Evolutionary conservation across 2,113 vertebrate genomes (phyloP), one percentile per base, ranked within the genome.

Genomic region (Salminus brasiliensis): DNA sequence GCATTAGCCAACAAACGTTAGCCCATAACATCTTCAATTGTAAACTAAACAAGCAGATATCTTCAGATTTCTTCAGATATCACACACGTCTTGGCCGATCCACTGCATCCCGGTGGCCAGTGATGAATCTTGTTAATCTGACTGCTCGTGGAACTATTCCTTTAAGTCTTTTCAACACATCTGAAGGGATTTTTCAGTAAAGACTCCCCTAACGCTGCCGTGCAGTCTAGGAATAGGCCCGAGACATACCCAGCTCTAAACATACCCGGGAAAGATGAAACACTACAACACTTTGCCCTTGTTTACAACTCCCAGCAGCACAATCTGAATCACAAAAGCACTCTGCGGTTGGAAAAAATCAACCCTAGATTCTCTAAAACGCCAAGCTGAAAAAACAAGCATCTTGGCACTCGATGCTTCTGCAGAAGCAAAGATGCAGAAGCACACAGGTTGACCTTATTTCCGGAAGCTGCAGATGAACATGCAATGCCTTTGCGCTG

Each of bases 261-360:
- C 59, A 49, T 3, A 18, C 16, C 45, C 15, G 1, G 47, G 47
- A n/a, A 23, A 25, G 9, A 3, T 3, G 16, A 66, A 66, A 39
- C 21, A 39, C 21, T 36, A 39, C 62, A 39, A 39, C 18, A 36
- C 62, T 34, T 39, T 36, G 34, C 62, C 62, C 32, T 66, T 66
- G 21, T 23, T n/a, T 52, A 65, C 16, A 18, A 16, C 77, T 79
- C 27, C 59, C 30, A 72, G 30, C 23, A 55, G 23, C 43, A 23
- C 10, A 0, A 27, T 52, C 43, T 43, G 36, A 45, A 8, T 47
- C 66, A 60, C 29, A 49, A 53, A 41, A 60, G 30, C 30, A 15
- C 9, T 34, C 18, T 81, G 71, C 12, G 67, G 66, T 81, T 34
- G 82, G 79, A 81, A 77, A 83, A n/a, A n/a, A n/a, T n/a, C 16